Conservation (phyloP, 2,888 invertebrate species). For the Archips xylosteana region DNA sequence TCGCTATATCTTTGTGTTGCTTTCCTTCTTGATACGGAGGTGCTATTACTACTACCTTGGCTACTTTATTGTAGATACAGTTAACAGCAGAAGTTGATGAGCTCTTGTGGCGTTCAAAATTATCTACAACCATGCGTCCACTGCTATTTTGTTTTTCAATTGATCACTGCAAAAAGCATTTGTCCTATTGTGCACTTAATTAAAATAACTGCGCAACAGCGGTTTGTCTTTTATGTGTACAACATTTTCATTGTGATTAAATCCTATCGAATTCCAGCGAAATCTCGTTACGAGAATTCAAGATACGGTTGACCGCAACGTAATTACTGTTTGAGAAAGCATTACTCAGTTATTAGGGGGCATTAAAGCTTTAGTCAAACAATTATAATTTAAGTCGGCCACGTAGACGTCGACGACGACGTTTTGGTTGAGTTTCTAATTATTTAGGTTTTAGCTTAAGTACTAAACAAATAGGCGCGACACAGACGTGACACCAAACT, state of each 20-base stretch:
- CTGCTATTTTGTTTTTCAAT: too few relatives aligned
- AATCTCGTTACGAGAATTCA: not conserved
- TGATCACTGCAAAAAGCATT: too few relatives aligned
- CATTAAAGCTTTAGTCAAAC: conserved; percentile 17
- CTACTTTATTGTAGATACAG: too few relatives aligned
- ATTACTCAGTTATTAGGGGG: conserved; percentile 12
- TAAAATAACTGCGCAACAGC: too few relatives aligned
- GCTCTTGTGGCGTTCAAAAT: too few relatives aligned
- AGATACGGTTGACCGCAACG: not conserved
- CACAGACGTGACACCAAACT: not conserved
- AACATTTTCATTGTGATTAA: not conserved
- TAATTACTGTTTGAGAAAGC: conserved; percentile 25
- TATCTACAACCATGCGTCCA: too few relatives aligned
- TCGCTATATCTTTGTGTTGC: too few relatives aligned
- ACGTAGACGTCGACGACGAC: conserved; percentile 2
- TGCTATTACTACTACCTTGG: too few relatives aligned
- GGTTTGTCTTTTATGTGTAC: not conserved
- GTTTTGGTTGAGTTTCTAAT: conserved; percentile 8
- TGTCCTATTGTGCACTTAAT: not conserved
- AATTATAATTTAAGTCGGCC: conserved; percentile 13
- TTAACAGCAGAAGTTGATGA: too few relatives aligned
- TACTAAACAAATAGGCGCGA: not conserved
- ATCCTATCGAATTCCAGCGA: not conserved
- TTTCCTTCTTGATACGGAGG: too few relatives aligned
- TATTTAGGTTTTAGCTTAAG: conserved; percentile 7